A percentile compares a stretch with the other conserved stretches of the same genome.
These are phyloP conservation scores for Echinops telfairi DNA, from an alignment of 2,113 vertebrate genomes.

Conservation along the genomic window DNA sequence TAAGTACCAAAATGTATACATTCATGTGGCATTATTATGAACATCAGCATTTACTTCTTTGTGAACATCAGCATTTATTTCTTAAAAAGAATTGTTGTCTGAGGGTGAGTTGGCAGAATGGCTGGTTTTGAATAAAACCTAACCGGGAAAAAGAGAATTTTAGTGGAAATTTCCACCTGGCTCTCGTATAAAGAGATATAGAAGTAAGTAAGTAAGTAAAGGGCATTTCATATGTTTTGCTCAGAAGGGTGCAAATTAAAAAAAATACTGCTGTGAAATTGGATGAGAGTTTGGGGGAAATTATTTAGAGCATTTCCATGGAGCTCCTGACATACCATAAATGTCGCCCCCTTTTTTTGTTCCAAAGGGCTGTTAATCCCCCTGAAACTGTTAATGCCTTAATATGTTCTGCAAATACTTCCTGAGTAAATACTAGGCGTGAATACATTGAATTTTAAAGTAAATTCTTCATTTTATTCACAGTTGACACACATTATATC, in stretches of 20 bases:
- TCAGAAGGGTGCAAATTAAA: neutral
- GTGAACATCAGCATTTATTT: conserved; percentile 47
- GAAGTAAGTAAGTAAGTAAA: neutral
- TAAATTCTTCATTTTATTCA: conserved; percentile 72
- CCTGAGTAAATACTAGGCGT: conserved; percentile 69
- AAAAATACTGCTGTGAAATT: neutral
- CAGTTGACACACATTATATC: conserved; percentile 61
- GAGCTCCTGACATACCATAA: neutral
- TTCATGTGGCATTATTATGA: neutral
- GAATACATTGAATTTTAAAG: conserved; percentile 76
- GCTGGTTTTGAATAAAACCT: conserved; percentile 46
- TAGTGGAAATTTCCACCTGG: conserved; percentile 44
- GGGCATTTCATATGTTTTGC: neutral
- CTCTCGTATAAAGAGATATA: neutral
- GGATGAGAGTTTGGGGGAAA: conserved; percentile 24
- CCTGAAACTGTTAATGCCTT: conserved; percentile 75
- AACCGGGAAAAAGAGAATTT: conserved; percentile 33
- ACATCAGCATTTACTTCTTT: conserved; percentile 51
- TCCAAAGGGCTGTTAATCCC: conserved; percentile 43
- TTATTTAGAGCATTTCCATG: conserved; percentile 61
- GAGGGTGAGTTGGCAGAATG: conserved; percentile 27
- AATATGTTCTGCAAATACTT: conserved; percentile 73
- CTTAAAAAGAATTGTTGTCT: conserved; percentile 55
- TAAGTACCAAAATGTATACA: neutral
- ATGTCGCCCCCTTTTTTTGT: neutral